Evolutionary conservation across 2,797 vertebrate genomes (phyloP).

Genomic region (Acropternis orthonyx): DNA sequence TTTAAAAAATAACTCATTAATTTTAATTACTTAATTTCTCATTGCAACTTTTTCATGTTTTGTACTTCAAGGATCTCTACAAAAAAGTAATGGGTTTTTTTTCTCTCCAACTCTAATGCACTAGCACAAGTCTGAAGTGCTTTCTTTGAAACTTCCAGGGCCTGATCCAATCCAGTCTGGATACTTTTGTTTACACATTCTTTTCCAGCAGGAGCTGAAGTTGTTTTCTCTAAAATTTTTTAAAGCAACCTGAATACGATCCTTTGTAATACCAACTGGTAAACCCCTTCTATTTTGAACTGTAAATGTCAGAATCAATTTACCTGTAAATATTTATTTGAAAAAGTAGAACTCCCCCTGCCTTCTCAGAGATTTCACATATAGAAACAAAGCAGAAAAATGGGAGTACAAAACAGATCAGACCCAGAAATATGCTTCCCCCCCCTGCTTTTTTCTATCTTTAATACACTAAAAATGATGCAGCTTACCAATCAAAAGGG

Average conservation of each 20-base stretch:
- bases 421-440: neutral
- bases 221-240: neutral
- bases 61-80: neutral
- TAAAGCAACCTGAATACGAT: neutral
- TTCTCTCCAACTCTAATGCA: neutral
- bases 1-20: neutral
- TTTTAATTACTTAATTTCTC: neutral
- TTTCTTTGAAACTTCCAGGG: neutral
- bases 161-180: neutral
- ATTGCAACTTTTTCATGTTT: neutral
- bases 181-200: constrained; percentile 41
- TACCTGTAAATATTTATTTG: neutral
- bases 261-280: neutral
- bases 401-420: neutral
- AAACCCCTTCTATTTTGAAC: neutral
- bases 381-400: neutral
- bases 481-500: neutral
- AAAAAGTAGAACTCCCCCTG: neutral
- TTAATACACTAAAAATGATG: neutral
- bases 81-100: neutral
- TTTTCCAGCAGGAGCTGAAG: constrained; percentile 17
- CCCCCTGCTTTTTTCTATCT: neutral
- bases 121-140: neutral
- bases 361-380: neutral
- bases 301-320: neutral